Base-by-base conservation (phyloP, 2,113 vertebrate genomes). In the Burhinus oedicnemus region DNA sequence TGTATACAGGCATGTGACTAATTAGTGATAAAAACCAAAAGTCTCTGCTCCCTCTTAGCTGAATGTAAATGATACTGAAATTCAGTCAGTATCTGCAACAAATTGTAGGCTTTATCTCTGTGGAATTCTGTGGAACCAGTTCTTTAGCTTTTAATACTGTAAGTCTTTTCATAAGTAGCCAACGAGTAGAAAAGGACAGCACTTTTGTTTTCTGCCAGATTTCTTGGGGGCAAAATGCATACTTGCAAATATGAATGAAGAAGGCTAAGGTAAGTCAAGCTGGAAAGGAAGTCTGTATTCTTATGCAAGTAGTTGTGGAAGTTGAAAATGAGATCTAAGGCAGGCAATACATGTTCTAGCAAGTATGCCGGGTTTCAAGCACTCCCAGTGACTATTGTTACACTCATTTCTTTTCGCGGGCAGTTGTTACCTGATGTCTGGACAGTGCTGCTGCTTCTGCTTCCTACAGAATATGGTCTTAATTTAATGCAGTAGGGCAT, bases 81-180 rank as follows among this genome's bases (percentile, higher is more conserved):
- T 91, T 78, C 76, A 45, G 77, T 65, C 78, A 15, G 58, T 95
- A 71, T 93, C 71, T 87, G 65, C 83, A 82, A 44, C 94, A 87
- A 77, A 92, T 13, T 47, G 91, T 15, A 1, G 71, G 78, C 81
- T 94, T 97, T 96, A 78, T 90, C 89, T 83, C 90, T 88, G 52
- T 95, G 97, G 97, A 97, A 98, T 97, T 98, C 97, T 58, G 97
- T 90, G 97, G 97, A 98, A 98, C 98, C 97, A 97, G 98, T 98
- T 98, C 95, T 97, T 97, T 95, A 92, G 94, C 91, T 93, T 95
- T 94, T 91, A 93, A 83, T 88, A 95, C 96, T 93, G 58, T 90
- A 78, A 75, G 70, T 87, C 93, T 96, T 97, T 98, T 96, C 92
- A 93, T 97, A 94, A 93, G 87, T 96, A 94, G 90, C 93, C 90